Evolutionary conservation across 2,888 invertebrate genomes (phyloP).

Genomic region (Synergus laeviventris): DNA sequence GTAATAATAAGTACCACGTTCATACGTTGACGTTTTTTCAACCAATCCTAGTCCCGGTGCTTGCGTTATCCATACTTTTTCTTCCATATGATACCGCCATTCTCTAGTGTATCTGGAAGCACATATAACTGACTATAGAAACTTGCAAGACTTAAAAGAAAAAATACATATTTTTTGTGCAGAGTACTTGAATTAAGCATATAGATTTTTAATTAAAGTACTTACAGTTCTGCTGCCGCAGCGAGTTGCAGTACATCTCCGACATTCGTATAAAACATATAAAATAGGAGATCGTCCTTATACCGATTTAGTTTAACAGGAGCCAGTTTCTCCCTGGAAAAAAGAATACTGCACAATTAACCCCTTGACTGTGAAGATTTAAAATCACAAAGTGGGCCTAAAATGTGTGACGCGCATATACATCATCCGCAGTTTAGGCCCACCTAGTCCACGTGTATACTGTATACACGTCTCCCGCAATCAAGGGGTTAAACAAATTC

Average conservation of each 20-base stretch:
- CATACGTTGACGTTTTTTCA: constrained; percentile 97
- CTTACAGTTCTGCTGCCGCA: constrained; percentile 97
- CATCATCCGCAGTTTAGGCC: no score
- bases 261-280: constrained; percentile 99
- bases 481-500: constrained; percentile 24
- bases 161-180: neutral
- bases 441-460: no score
- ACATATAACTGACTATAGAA: constrained; percentile 45
- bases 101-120: constrained; percentile 93
- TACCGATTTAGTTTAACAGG: constrained; percentile 97
- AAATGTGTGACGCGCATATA: no score
- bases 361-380: no score
- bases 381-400: no score
- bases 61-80: constrained; percentile 99
- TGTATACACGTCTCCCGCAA: no score
- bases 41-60: constrained; percentile 96
- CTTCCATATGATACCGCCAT: constrained; percentile 99
- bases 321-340: constrained; percentile 91
- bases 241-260: constrained; percentile 98
- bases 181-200: constrained; percentile 29
- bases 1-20: constrained; percentile 99
- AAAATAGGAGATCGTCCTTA: constrained; percentile 99
- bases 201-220: constrained; percentile 58
- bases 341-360: constrained; percentile 47
- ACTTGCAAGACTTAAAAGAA: neutral